phyloP scores from a whole-genome alignment of 1,140 invertebrate genomes.

The Vanessa atalanta region DNA sequence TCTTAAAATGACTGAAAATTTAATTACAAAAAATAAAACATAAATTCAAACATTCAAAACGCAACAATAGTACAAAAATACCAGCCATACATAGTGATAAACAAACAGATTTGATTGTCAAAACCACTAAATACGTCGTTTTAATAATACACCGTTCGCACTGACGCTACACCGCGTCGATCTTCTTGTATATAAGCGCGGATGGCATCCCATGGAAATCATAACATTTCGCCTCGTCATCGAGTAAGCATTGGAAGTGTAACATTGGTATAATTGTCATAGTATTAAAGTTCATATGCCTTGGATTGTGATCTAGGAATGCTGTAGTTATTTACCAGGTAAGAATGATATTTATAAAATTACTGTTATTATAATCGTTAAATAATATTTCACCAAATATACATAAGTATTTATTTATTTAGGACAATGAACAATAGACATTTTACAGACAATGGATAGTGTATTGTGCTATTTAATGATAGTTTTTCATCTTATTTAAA shows the following conservation, averaged over 20 bases:
- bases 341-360: background rate
- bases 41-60: too few relatives aligned
- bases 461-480: too few relatives aligned
- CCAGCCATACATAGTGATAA: background rate
- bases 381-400: too few relatives aligned
- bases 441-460: too few relatives aligned
- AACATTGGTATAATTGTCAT: background rate
- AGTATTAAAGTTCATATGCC: constrained; percentile 5
- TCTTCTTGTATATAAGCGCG: constrained; percentile 24
- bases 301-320: constrained; percentile 10
- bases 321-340: background rate
- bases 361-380: too few relatives aligned
- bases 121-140: background rate
- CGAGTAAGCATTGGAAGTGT: background rate
- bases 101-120: background rate
- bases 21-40: too few relatives aligned
- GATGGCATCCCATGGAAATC: constrained; percentile 3
- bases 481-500: too few relatives aligned
- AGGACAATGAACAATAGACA: too few relatives aligned
- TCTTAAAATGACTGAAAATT: too few relatives aligned
- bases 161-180: constrained; percentile 24
- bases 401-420: too few relatives aligned
- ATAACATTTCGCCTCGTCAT: constrained; percentile 26
- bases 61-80: too few relatives aligned
- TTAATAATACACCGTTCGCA: background rate